phyloP scores from a whole-genome alignment of 2,113 vertebrate species.

The Rallus limicola region DNA sequence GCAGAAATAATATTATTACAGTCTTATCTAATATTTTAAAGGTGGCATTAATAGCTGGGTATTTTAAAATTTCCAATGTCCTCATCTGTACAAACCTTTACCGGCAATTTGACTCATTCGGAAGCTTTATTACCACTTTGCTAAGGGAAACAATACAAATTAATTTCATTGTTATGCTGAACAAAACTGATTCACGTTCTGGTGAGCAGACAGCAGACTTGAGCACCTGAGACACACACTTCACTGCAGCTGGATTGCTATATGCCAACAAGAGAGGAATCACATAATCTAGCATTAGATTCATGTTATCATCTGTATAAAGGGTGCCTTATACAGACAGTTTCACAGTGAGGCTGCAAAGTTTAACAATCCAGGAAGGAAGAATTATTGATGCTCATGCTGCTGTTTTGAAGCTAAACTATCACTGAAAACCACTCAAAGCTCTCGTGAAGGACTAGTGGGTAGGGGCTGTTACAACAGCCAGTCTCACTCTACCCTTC shows the following conservation, averaged over 20 bases:
- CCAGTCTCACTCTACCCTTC: neutral
- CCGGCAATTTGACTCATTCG: neutral
- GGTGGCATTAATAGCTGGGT: neutral
- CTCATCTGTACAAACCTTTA: fast-evolving
- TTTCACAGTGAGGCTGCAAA: neutral
- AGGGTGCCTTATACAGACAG: neutral
- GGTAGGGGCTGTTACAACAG: neutral
- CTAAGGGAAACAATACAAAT: neutral
- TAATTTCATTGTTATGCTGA: neutral
- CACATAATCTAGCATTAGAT: neutral
- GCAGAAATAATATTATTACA: neutral
- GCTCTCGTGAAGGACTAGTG: neutral
- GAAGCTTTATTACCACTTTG: neutral
- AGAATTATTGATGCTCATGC: neutral
- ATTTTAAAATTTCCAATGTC: neutral
- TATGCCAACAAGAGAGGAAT: neutral
- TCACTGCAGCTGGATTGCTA: neutral
- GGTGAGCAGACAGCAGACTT: neutral
- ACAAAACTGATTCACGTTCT: neutral
- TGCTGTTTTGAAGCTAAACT: neutral
- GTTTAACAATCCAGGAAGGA: neutral
- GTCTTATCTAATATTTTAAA: neutral
- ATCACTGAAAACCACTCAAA: neutral
- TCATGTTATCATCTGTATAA: neutral
- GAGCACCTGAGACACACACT: neutral